phyloP scores from a whole-genome alignment of 1,140 invertebrate species.

The Onthophagus taurus region DNA sequence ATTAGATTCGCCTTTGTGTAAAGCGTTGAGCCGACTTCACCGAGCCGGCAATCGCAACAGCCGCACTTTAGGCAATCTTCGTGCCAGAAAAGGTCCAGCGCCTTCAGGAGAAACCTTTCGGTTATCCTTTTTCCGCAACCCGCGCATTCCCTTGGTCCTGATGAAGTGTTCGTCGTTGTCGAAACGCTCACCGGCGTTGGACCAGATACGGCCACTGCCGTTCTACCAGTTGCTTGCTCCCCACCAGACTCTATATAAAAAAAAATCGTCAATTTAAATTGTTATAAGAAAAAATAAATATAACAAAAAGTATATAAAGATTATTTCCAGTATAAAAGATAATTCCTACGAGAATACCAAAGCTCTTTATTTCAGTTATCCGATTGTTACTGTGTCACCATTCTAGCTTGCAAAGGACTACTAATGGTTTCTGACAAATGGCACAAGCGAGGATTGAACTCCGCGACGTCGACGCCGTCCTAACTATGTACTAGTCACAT shows the following conservation, averaged over 20 bases:
- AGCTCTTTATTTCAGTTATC: background rate
- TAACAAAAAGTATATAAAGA: background rate
- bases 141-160: conserved; percentile 55
- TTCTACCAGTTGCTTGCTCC: conserved; percentile 29
- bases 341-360: background rate
- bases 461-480: too few species aligned
- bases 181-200: conserved; percentile 26
- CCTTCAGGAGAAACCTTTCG: conserved; percentile 65
- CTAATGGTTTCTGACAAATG: too few species aligned
- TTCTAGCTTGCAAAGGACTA: too few species aligned
- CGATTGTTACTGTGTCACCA: too few species aligned
- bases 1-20: conserved; percentile 90
- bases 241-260: conserved; percentile 31
- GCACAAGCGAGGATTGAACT: too few species aligned
- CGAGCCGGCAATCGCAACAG: conserved; percentile 84
- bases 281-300: background rate
- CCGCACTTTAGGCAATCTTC: conserved; percentile 91
- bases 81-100: conserved; percentile 85
- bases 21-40: conserved; percentile 84
- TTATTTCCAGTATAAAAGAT: background rate
- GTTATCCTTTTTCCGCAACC: conserved; percentile 68
- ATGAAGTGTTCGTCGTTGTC: conserved; percentile 23
- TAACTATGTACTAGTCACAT: too few species aligned
- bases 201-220: conserved; percentile 23
- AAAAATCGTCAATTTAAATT: conserved; percentile 1